phyloP scores from a whole-genome alignment of 1,140 invertebrate species.

The Brachionus rubens region DNA sequence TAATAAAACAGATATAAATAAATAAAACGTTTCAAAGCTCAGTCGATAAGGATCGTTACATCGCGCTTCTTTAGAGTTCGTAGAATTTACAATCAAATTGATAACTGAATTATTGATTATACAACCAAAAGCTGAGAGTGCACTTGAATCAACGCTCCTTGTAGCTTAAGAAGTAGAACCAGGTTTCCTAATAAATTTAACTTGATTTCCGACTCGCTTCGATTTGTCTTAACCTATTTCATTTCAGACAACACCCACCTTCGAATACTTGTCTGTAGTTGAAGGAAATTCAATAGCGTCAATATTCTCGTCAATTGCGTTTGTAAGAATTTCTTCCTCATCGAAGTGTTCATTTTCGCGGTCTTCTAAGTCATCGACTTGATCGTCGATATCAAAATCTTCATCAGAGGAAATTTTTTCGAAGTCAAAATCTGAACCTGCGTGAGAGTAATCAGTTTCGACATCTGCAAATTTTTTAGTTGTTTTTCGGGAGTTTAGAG shows the following conservation, averaged over 20 bases:
- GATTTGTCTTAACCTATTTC: neutral
- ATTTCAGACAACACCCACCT: neutral
- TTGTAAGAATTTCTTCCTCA: neutral
- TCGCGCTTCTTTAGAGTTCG: neutral
- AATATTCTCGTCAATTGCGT: neutral
- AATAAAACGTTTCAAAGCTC: neutral
- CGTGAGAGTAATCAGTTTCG: neutral
- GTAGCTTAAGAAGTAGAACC: neutral
- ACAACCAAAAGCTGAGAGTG: neutral
- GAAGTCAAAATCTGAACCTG: neutral
- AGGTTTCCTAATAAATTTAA: neutral
- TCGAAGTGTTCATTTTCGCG: too few species aligned
- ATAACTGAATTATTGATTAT: neutral
- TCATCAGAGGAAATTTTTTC: slow-evolving; percentile 3
- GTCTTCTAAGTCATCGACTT: neutral
- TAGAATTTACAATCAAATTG: neutral
- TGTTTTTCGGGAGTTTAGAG: neutral
- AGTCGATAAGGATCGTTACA: neutral
- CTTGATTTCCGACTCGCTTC: neutral
- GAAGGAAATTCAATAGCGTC: neutral
- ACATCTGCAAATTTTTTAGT: slow-evolving; percentile 1
- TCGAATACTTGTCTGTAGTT: neutral
- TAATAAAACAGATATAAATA: neutral
- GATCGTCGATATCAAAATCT: neutral
- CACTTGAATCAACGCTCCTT: neutral